Percentiles rank a stretch among this genome's conserved stretches.
These are phyloP conservation scores for Xiphophorus birchmanni DNA, from an alignment of 2,797 vertebrate genomes.

Conservation along the genomic window DNA sequence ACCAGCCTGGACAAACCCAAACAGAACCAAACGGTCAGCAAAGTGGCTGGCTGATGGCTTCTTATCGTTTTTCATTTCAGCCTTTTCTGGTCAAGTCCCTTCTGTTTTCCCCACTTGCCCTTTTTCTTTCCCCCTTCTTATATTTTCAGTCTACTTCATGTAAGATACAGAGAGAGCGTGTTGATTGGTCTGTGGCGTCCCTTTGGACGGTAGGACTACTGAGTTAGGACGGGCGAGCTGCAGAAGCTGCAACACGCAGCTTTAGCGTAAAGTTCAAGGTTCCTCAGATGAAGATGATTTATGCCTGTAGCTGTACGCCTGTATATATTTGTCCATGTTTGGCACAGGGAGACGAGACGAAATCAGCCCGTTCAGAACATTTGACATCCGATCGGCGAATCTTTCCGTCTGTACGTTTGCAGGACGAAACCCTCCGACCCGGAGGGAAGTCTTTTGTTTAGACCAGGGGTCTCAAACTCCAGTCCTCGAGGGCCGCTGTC, in stretches of 20 bases:
- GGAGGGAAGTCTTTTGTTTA: constrained; percentile 35
- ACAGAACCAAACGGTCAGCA: constrained; percentile 86
- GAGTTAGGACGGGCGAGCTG: constrained; percentile 22
- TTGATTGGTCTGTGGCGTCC: constrained; percentile 80
- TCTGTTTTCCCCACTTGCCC: constrained; percentile 2
- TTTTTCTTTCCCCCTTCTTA: constrained; percentile 45
- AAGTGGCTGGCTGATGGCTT: constrained; percentile 84
- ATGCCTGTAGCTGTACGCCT: constrained; percentile 4
- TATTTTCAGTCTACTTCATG: constrained; percentile 74
- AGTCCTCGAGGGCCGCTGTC: no score
- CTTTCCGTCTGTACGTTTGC: constrained; percentile 83
- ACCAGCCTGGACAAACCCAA: constrained; percentile 84
- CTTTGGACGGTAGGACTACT: constrained; percentile 59
- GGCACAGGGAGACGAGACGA: constrained; percentile 79
- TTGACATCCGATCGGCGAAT: constrained; percentile 84
- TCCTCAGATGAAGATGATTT: constrained; percentile 75
- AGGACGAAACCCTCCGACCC: constrained; percentile 78
- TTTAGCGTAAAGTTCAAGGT: constrained; percentile 50
- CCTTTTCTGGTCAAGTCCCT: constrained; percentile 13
- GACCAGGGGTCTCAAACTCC: no score
- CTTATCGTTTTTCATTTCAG: constrained; percentile 37
- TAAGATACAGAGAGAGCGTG: constrained; percentile 78
- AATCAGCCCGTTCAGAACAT: constrained; percentile 82
- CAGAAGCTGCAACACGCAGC: constrained; percentile 34
- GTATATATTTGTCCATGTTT: constrained; percentile 81